A percentile compares a stretch with the other conserved stretches of the same genome.
These are phyloP conservation scores for Apeltes quadracus DNA, from an alignment of 2,113 vertebrate species.

Conservation along the genomic window DNA sequence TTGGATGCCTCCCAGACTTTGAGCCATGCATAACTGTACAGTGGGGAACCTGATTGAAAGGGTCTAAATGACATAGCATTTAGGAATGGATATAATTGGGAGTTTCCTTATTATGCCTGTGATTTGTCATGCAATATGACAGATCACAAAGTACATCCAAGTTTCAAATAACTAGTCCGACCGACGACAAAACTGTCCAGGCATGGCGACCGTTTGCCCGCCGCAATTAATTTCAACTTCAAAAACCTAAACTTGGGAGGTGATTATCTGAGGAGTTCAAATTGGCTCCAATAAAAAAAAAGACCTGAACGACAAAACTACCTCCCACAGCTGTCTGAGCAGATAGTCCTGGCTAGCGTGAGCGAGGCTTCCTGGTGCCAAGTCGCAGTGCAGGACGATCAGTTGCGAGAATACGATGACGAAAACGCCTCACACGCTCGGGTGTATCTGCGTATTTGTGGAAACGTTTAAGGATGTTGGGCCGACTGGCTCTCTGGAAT, in stretches of 20 bases:
- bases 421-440: conserved; percentile 32
- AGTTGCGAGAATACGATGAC: conserved; percentile 24
- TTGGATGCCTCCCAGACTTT: conserved; percentile 58
- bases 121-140: conserved; percentile 49
- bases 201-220: conserved; percentile 37
- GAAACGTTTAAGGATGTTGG: conserved; percentile 16
- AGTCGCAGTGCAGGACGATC: background rate
- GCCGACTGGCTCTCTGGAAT: conserved; percentile 62
- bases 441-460: background rate
- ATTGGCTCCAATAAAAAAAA: conserved; percentile 16
- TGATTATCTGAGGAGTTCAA: conserved; percentile 35
- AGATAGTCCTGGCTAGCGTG: background rate
- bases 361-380: background rate
- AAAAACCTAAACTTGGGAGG: conserved; percentile 35
- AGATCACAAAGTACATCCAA: conserved; percentile 47
- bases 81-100: conserved; percentile 68
- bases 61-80: conserved; percentile 67
- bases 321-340: conserved; percentile 19
- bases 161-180: conserved; percentile 31
- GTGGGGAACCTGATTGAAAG: conserved; percentile 65
- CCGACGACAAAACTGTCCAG: conserved; percentile 9
- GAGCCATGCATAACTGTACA: conserved; percentile 52
- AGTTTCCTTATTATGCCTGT: conserved; percentile 61
- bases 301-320: conserved; percentile 26
- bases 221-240: conserved; percentile 29